A percentile compares a stretch with the other conserved stretches of the same genome.
Conservation (phyloP, 2,797 vertebrate genomes). For the Mormyrus proboscirostris region DNA sequence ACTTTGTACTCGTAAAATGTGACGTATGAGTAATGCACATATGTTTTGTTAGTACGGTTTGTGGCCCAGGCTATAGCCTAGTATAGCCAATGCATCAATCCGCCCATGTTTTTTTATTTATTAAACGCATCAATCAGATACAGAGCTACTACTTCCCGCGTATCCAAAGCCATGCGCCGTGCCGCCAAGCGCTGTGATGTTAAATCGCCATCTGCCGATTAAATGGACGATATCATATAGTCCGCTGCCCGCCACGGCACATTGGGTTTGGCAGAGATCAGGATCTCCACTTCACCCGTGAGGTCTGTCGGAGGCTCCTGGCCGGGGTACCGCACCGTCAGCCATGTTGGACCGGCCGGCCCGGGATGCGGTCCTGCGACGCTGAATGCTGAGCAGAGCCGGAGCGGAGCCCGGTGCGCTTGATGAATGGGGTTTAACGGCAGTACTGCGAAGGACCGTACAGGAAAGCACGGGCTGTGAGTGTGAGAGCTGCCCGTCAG, state of each 20-base stretch:
- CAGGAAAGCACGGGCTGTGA: not conserved
- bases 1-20: not conserved
- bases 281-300: not conserved
- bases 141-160: not conserved
- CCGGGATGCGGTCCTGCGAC: not conserved
- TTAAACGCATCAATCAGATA: not conserved
- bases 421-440: not conserved
- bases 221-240: not conserved
- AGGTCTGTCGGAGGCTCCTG: not conserved
- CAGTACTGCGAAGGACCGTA: not conserved
- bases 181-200: not conserved
- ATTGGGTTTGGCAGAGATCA: not conserved
- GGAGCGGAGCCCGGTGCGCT: not conserved
- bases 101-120: not conserved
- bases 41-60: not conserved
- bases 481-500: not conserved
- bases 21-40: not conserved
- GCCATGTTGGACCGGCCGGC: conserved; percentile 20
- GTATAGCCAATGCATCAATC: not conserved
- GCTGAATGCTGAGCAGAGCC: not conserved
- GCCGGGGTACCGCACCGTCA: conserved; percentile 8
- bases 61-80: not conserved
- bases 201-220: not conserved
- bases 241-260: not conserved
- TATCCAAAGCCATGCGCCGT: not conserved